A percentile compares a stretch with the other conserved stretches of the same genome.
phyloP scores from a whole-genome alignment of 2,888 invertebrate genomes.

The Ceriagrion tenellum region DNA sequence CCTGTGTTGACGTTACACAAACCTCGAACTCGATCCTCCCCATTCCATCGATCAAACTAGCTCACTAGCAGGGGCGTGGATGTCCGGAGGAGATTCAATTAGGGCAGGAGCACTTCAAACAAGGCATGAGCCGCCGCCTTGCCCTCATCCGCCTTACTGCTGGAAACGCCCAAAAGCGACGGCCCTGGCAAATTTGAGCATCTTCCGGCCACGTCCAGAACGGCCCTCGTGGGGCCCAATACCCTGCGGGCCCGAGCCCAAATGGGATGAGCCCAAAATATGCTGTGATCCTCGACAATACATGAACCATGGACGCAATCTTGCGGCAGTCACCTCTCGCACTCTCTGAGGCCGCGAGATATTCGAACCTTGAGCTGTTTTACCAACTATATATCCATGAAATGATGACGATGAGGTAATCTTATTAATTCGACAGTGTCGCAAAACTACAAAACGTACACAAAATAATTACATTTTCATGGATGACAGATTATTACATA shows the following conservation, averaged over 20 bases:
- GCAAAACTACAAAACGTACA: too few relatives aligned
- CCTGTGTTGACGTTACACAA: slow-evolving; percentile 4
- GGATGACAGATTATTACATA: too few relatives aligned
- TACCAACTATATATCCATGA: too few relatives aligned
- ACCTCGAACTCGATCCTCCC: not conserved
- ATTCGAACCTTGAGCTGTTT: too few relatives aligned
- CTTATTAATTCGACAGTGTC: too few relatives aligned
- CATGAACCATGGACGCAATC: too few relatives aligned
- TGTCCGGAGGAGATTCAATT: not conserved
- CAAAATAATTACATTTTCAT: too few relatives aligned
- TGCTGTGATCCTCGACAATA: too few relatives aligned
- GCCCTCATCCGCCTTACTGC: not conserved
- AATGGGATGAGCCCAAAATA: too few relatives aligned
- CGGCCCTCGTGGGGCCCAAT: not conserved
- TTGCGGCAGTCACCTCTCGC: too few relatives aligned
- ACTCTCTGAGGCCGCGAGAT: too few relatives aligned
- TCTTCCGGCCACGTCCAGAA: not conserved
- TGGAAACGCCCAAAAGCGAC: not conserved
- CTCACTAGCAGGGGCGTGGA: not conserved
- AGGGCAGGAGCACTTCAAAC: not conserved
- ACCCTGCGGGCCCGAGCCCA: not conserved
- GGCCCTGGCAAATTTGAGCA: not conserved
- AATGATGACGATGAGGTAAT: too few relatives aligned
- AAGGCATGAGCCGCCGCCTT: not conserved
- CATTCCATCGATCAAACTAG: not conserved